Evolutionary conservation across 1,140 invertebrate genomes (phyloP).

Genomic region (Heliconius melpomene): DNA sequence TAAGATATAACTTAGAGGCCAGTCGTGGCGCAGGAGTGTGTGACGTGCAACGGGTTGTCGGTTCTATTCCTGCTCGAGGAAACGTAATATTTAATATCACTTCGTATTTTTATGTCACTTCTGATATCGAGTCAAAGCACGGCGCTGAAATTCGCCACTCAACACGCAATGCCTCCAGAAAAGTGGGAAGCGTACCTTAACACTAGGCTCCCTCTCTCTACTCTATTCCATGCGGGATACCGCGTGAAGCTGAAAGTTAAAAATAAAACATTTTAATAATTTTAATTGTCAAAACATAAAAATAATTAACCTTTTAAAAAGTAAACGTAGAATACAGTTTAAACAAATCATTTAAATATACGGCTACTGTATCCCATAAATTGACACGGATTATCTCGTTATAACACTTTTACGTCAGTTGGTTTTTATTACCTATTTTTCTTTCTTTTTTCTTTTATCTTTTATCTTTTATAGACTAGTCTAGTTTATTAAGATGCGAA

Average conservation of each 20-base stretch:
- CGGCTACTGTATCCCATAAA: background rate
- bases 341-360: slow-evolving; percentile 12
- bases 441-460: background rate
- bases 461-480: background rate
- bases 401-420: slow-evolving; percentile 10
- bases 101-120: too few relatives aligned
- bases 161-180: too few relatives aligned
- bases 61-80: background rate
- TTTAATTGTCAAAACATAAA: background rate
- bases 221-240: background rate
- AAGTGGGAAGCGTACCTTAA: too few relatives aligned
- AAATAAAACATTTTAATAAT: background rate
- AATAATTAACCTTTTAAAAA: slow-evolving; percentile 4
- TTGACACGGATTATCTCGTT: slow-evolving; percentile 1
- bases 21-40: too few relatives aligned
- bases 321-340: background rate
- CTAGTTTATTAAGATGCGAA: slow-evolving; percentile 6
- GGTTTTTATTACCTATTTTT: background rate
- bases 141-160: background rate
- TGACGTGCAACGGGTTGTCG: too few relatives aligned
- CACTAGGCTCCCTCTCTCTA: too few relatives aligned
- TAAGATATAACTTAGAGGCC: too few relatives aligned
- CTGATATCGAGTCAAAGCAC: background rate
- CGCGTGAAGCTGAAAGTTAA: background rate
- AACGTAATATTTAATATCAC: background rate